Evolutionary conservation across 2,888 invertebrate genomes (phyloP).

Genomic region (Cantharis nigra): DNA sequence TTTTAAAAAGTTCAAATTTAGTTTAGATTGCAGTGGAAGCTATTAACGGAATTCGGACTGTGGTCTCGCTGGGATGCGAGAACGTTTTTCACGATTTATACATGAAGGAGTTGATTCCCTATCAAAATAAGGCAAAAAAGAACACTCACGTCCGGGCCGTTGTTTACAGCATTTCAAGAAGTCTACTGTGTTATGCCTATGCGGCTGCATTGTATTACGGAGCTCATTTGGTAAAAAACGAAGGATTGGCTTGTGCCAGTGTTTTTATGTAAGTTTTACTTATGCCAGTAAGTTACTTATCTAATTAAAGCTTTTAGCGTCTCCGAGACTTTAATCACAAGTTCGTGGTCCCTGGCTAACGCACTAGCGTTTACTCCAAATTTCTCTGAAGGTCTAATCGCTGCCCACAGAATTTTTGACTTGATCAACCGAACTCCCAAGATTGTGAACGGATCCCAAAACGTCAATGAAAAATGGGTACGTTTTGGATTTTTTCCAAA

Average conservation of each 20-base stretch:
- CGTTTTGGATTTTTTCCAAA: background rate
- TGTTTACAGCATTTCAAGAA: slow-evolving; percentile 71
- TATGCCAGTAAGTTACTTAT: too few relatives aligned
- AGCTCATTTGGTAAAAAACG: slow-evolving; percentile 66
- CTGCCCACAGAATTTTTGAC: slow-evolving; percentile 70
- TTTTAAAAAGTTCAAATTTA: slow-evolving; percentile 61
- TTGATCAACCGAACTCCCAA: slow-evolving; percentile 66
- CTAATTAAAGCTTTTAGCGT: slow-evolving; percentile 58
- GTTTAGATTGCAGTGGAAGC: slow-evolving; percentile 75
- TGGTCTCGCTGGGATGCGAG: slow-evolving; percentile 74
- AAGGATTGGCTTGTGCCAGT: slow-evolving; percentile 61
- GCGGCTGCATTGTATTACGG: slow-evolving; percentile 75
- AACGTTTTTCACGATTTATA: slow-evolving; percentile 69
- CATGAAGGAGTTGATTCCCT: slow-evolving; percentile 62
- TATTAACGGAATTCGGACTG: slow-evolving; percentile 77
- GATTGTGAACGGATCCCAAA: slow-evolving; percentile 54
- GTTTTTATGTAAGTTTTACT: slow-evolving; percentile 68
- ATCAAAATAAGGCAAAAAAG: slow-evolving; percentile 62
- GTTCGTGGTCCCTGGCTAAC: slow-evolving; percentile 70
- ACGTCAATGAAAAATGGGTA: slow-evolving; percentile 46
- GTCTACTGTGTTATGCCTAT: slow-evolving; percentile 71
- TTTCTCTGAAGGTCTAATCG: slow-evolving; percentile 76
- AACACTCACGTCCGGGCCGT: slow-evolving; percentile 70
- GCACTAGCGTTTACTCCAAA: slow-evolving; percentile 77
- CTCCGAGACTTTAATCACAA: slow-evolving; percentile 72